phyloP scores from a whole-genome alignment of 2,113 vertebrate genomes.

The Alexandromys fortis region DNA sequence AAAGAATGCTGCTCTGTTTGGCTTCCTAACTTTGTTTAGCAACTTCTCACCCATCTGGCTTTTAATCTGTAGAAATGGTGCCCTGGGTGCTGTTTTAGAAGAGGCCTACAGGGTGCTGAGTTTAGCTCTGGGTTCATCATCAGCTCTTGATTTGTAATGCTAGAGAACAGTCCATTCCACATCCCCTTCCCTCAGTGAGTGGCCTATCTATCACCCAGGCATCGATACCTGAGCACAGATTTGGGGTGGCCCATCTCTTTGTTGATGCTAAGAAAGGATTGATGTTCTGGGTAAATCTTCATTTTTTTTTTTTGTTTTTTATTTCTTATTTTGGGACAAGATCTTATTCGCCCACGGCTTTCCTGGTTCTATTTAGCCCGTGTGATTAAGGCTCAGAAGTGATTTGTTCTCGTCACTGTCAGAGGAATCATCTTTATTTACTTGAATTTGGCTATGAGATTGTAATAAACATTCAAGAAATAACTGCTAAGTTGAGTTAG shows the following conservation, averaged over 20 bases:
- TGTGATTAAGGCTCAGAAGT: constrained; percentile 8
- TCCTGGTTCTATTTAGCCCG: background rate
- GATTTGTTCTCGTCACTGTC: background rate
- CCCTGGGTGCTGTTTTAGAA: background rate
- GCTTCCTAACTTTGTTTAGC: constrained; percentile 32
- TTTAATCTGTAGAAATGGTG: constrained; percentile 47
- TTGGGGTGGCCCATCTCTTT: background rate
- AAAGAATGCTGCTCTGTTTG: constrained; percentile 13
- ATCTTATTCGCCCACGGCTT: background rate
- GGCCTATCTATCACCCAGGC: background rate
- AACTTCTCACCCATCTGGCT: constrained; percentile 40
- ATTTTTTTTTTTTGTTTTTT: background rate
- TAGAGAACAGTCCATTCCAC: background rate
- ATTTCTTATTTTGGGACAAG: background rate
- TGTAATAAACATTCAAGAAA: constrained; percentile 8
- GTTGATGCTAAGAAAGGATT: background rate
- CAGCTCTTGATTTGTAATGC: constrained; percentile 9
- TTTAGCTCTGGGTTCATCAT: background rate
- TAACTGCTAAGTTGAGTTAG: constrained; percentile 31
- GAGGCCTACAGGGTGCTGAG: background rate
- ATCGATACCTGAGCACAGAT: background rate
- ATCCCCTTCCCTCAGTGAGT: too few relatives aligned
- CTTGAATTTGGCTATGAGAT: background rate
- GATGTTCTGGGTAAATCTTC: constrained; percentile 34
- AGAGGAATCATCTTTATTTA: background rate